These are phyloP conservation scores for Pasiphila rectangulata DNA, from an alignment of 2,888 invertebrate species.

Conservation along the genomic window DNA sequence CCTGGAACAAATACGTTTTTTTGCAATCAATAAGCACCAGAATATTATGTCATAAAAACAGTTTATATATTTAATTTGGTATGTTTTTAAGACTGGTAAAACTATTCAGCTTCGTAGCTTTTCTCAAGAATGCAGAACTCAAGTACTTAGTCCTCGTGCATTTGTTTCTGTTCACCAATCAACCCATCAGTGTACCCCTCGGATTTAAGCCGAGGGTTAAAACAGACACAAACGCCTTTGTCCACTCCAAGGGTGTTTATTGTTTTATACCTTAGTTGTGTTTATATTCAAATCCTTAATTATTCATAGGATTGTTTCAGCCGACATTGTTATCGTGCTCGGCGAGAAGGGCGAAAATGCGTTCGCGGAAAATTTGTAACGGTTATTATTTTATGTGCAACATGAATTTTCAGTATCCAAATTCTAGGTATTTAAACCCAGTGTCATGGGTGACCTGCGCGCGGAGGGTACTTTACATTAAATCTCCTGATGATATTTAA, in stretches of 20 bases:
- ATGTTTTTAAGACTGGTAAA: too few species aligned
- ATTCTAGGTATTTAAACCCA: too few species aligned
- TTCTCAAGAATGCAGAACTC: too few species aligned
- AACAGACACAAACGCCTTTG: conserved; percentile 73
- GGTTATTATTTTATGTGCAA: neutral
- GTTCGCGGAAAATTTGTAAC: conserved; percentile 2
- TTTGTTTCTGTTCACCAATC: conserved; percentile 38
- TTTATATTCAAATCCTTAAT: conserved; percentile 80
- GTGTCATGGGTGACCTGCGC: too few species aligned
- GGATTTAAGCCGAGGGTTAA: conserved; percentile 61
- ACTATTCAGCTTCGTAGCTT: too few species aligned
- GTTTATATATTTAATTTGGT: too few species aligned
- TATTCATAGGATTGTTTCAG: conserved; percentile 80
- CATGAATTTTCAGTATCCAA: too few species aligned
- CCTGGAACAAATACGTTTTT: too few species aligned
- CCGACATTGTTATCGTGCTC: conserved; percentile 47
- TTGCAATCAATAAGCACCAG: too few species aligned
- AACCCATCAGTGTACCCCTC: conserved; percentile 45
- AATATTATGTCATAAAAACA: too few species aligned
- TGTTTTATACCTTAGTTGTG: conserved; percentile 78
- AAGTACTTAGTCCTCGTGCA: conserved; percentile 41
- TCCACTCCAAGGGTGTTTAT: conserved; percentile 75
- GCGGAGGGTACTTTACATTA: too few species aligned
- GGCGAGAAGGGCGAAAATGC: conserved; percentile 6
- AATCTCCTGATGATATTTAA: too few species aligned